These are phyloP conservation scores for Neodontobutis hainanensis DNA, from an alignment of 2,113 vertebrate genomes.

Conservation along the genomic window DNA sequence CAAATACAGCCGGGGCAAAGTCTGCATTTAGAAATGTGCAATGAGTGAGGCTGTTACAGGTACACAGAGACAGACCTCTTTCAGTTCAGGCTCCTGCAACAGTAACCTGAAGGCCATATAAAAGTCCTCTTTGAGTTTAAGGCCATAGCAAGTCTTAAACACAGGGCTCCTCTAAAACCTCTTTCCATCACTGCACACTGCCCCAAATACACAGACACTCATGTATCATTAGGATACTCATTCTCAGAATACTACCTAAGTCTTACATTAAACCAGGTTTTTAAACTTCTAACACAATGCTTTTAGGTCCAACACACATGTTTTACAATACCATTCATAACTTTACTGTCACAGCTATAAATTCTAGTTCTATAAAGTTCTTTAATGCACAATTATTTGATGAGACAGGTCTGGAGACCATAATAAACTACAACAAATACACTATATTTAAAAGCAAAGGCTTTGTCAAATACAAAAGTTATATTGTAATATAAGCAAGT, in stretches of 20 bases:
- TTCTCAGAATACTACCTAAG: not conserved
- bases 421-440: too few species aligned
- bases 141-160: constrained; percentile 48
- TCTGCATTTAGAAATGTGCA: constrained; percentile 35
- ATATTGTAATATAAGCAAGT: too few species aligned
- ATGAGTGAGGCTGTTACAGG: constrained; percentile 52
- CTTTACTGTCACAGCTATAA: too few species aligned
- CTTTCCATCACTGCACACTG: constrained; percentile 53
- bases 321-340: too few species aligned
- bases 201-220: constrained; percentile 16
- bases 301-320: too few species aligned
- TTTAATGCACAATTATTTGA: too few species aligned
- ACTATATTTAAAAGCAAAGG: too few species aligned
- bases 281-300: too few species aligned
- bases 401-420: too few species aligned
- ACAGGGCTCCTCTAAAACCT: constrained; percentile 29
- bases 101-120: constrained; percentile 45
- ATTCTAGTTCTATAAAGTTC: too few species aligned
- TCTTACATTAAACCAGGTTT: too few species aligned
- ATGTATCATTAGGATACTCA: constrained; percentile 1
- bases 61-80: constrained; percentile 61
- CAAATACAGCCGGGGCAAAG: constrained; percentile 51
- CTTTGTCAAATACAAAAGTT: too few species aligned
- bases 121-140: constrained; percentile 72
- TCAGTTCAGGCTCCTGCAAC: constrained; percentile 53